These are phyloP conservation scores for Promerops cafer DNA, from an alignment of 2,113 vertebrate genomes.

Conservation along the genomic window DNA sequence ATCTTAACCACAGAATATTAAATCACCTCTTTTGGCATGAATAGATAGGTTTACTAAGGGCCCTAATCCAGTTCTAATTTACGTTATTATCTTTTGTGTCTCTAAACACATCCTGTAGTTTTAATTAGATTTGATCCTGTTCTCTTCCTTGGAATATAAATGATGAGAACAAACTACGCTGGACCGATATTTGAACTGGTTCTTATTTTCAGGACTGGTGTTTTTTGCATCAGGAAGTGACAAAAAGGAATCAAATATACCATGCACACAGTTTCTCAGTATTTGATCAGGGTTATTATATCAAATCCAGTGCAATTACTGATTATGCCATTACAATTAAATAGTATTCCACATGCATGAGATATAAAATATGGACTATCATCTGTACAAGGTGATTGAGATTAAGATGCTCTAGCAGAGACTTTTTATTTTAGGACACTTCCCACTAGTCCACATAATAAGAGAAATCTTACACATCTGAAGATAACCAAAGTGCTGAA, in stretches of 20 bases:
- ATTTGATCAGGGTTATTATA: neutral
- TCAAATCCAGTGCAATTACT: neutral
- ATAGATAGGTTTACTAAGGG: conserved; percentile 43
- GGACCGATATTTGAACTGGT: neutral
- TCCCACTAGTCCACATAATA: neutral
- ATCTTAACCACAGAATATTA: conserved; percentile 42
- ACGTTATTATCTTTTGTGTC: conserved; percentile 35
- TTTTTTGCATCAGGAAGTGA: neutral
- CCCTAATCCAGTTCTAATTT: conserved; percentile 49
- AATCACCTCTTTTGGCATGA: conserved; percentile 46
- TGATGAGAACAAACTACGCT: neutral
- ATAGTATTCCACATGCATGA: neutral
- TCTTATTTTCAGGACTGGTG: neutral
- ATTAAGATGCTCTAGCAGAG: neutral
- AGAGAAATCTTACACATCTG: neutral
- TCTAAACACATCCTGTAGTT: conserved; percentile 38
- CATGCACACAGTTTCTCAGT: neutral
- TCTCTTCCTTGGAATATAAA: conserved; percentile 21
- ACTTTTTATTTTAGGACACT: neutral
- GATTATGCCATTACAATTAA: neutral
- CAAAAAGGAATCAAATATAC: neutral
- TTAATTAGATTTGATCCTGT: neutral
- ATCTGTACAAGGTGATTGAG: neutral
- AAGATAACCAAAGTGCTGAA: neutral
- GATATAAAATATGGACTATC: neutral